Evolutionary conservation across 2,888 invertebrate species (phyloP), one percentile per base, ranked within the genome.

Genomic region (Copidosoma aretas): DNA sequence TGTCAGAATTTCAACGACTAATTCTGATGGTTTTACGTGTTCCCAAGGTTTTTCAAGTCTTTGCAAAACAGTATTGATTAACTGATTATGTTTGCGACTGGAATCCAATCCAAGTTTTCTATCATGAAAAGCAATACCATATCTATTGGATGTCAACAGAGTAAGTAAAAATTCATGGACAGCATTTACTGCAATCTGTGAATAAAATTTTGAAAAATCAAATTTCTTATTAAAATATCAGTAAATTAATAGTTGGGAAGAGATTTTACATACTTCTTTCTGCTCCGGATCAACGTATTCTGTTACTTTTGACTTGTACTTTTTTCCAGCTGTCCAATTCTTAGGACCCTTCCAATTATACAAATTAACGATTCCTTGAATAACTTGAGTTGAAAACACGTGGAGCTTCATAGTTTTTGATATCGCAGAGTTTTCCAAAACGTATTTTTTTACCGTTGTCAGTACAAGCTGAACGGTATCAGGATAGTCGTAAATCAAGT

Each of bases 81-180:
- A 85, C 71, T 86, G 86, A 81, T 91, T 91, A 75, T 88, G 86
- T 73, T 86, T 87, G 1, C 84, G 83, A 73, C 87, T 87, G n/a
- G 87, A 84, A 81, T 67, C 64, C 52, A 88, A 86, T 41, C 91
- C 91, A 39, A 90, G 81, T 3, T 86, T 85, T 74, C 87, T 88
- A 76, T 93, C 92, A 73, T 88, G 86, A 78, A 94, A 95, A 75
- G 91, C 89, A 15, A 95, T 87, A 10, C 95, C 95, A 77, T 89
- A 81, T 80, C 90, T 92, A 74, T 90, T 88, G 0, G 92, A 93
- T 1, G 93, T 92, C 71, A 93, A 89, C 1, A 95, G 82, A 59
- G 88, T 86, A n/a, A 90, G 73, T n/a, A 95, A 84, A 71, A 95
- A 90, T 39, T 90, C 87, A 75, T 93, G 91, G 0, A 90, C 85